Evolutionary conservation across 2,113 vertebrate genomes (phyloP).

Genomic region (Himantopus leucocephalus): DNA sequence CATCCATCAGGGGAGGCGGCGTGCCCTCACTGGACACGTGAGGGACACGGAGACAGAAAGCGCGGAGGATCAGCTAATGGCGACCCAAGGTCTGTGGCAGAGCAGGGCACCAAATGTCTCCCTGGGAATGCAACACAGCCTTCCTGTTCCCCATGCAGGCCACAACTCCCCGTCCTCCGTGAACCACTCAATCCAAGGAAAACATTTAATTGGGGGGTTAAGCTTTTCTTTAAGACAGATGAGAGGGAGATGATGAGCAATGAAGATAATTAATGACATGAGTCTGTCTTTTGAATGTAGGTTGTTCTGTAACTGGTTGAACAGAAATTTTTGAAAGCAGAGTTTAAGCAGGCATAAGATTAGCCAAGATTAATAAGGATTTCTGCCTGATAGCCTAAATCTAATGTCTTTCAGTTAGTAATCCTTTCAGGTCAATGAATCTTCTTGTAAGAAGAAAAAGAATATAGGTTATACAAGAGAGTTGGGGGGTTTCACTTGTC

Average conservation of each 20-base stretch:
- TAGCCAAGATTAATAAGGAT: constrained; percentile 13
- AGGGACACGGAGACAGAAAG: neutral
- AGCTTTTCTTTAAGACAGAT: neutral
- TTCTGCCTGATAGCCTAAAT: constrained; percentile 22
- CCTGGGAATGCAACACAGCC: neutral
- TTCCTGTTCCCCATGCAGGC: neutral
- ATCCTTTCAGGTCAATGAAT: constrained; percentile 16
- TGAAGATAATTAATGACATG: neutral
- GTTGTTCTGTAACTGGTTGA: neutral
- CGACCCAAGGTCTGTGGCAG: neutral
- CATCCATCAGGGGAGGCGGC: fast-evolving
- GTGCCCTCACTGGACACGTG: fast-evolving
- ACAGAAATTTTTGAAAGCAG: constrained; percentile 2
- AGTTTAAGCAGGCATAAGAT: neutral
- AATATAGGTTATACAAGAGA: neutral
- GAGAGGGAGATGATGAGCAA: neutral
- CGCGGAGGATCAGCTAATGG: fast-evolving
- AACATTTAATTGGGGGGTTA: neutral
- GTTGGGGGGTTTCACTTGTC: neutral
- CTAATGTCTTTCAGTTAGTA: neutral
- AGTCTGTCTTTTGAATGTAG: neutral
- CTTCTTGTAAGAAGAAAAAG: neutral
- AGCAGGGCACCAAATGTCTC: neutral
- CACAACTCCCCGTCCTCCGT: neutral
- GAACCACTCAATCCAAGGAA: neutral